Conservation (phyloP, 2,113 vertebrate genomes). For the Chinchilla lanigera region DNA sequence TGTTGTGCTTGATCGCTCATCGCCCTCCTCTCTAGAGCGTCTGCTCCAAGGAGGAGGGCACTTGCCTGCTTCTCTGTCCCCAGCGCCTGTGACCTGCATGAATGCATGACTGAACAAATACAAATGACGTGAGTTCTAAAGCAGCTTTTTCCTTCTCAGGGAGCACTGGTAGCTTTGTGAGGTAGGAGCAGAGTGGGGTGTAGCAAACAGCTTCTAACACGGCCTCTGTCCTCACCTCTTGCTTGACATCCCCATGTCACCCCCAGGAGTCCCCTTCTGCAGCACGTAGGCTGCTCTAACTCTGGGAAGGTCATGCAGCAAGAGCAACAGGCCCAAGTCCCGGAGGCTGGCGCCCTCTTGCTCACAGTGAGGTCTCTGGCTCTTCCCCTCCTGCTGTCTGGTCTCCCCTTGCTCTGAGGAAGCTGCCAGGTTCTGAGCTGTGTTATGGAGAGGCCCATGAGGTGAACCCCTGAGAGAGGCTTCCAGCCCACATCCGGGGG, state of each 20-base stretch:
- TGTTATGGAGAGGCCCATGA: background rate
- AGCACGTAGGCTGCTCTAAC: background rate
- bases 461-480: background rate
- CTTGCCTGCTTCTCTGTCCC: background rate
- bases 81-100: background rate
- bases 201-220: background rate
- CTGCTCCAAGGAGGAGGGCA: accelerated
- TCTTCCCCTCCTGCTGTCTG: background rate
- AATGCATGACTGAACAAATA: background rate
- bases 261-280: background rate
- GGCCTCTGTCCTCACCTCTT: background rate
- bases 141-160: background rate
- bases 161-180: background rate
- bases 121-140: background rate
- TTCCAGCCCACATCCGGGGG: background rate
- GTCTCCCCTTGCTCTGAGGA: background rate
- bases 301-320: background rate
- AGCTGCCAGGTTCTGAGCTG: background rate
- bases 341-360: background rate
- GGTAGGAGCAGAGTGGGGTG: background rate
- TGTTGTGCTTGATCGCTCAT: accelerated
- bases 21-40: too few relatives aligned
- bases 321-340: background rate
- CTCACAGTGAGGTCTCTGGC: background rate
- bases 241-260: too few relatives aligned